phyloP scores from a whole-genome alignment of 2,797 vertebrate genomes.

The Onychomys arenicola region DNA sequence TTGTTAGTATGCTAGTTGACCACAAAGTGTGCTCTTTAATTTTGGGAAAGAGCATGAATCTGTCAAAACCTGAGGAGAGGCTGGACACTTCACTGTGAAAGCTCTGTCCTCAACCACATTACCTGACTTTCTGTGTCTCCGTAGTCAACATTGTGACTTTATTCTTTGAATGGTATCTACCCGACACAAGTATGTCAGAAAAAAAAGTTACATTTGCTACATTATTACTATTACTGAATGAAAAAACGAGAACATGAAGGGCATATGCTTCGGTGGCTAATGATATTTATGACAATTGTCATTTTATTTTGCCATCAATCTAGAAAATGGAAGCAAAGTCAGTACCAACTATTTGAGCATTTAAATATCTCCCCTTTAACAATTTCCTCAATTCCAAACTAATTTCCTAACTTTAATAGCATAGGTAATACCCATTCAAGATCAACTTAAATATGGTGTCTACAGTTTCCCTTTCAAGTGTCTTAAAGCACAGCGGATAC shows the following conservation, averaged over 20 bases:
- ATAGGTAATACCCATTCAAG: neutral
- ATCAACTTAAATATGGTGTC: neutral
- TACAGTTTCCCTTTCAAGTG: neutral
- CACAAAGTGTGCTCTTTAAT: neutral
- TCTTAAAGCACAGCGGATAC: neutral
- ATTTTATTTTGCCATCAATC: neutral
- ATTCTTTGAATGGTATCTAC: neutral
- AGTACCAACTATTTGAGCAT: neutral
- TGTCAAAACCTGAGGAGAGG: slow-evolving; percentile 6
- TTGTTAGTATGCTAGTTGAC: neutral
- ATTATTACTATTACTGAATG: neutral
- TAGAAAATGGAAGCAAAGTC: slow-evolving; percentile 50
- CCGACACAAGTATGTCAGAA: neutral
- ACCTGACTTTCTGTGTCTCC: neutral
- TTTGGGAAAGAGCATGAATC: slow-evolving; percentile 25
- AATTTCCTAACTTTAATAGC: neutral
- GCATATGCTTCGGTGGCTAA: neutral
- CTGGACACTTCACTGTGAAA: neutral
- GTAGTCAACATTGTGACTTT: neutral
- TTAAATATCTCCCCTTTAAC: neutral
- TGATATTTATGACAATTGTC: neutral
- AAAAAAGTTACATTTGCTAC: neutral
- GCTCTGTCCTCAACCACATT: neutral
- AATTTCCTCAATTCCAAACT: slow-evolving; percentile 27
- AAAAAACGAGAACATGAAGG: slow-evolving; percentile 19